Evolutionary conservation across 2,888 invertebrate genomes (phyloP), one percentile per base, ranked within the genome.

Genomic region (Zelleria hepariella): DNA sequence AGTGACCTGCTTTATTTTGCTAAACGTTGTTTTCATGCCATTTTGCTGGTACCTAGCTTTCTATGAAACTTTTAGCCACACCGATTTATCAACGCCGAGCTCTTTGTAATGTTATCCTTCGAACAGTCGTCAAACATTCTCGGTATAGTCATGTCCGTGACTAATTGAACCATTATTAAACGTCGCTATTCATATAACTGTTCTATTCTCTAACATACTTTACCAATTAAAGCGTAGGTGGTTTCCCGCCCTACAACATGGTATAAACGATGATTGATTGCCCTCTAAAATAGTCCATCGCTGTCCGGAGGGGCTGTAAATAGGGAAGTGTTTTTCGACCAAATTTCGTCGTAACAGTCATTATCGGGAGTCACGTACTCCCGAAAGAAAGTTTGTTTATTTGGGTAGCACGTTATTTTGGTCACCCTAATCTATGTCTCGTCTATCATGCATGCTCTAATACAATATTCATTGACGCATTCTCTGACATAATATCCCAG

Each of bases 191-290:
- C 55, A 48, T 24, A 26, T 58, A 51, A 58, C 26, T 51, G 57
- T 20, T 42, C 58, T 51, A 58, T 51, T 57, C 49, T 49, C 48
- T 7, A n/a, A 57, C 48, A 48, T 57, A 21, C 27, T 57, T 23
- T 57, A 57, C 48, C 25, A 57, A 57, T 57, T 57, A 57, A 57
- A 48, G 57, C 8, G 57, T 57, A 57, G 57, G 48, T 24, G 25
- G 57, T 25, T 57, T 57, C 57, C 48, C 57, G 48, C 57, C 57
- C 48, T 57, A 10, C 55, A 5, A 24, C 48, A 25, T 56, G n/a
- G n/a, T 23, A n/a, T 20, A 15, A 26, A 58, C n/a, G 15, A 58
- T 58, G 58, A 58, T 58, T 58, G 58, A 58, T 58, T 51, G 51
- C 51, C 20, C 51, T 20, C 58, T 8, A 24, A 58, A 51, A 51